phyloP scores from a whole-genome alignment of 1,140 invertebrate species.

The Drosophila rhopaloa region DNA sequence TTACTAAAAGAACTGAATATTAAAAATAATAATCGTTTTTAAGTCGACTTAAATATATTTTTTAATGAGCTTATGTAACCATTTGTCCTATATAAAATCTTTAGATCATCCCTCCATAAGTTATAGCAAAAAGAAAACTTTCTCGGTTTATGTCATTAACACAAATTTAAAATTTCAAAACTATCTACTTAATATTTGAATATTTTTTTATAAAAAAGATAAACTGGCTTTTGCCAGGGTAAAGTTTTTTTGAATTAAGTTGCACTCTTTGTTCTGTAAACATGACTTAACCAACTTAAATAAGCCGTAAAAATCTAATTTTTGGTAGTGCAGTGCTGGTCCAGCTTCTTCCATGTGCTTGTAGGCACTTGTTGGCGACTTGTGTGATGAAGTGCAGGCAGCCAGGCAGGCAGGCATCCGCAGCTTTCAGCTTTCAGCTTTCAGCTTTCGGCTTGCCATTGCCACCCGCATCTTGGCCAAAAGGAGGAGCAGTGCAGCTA shows the following conservation, averaged over 20 bases:
- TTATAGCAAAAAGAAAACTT: no score
- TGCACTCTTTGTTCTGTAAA: background rate
- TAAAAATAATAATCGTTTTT: no score
- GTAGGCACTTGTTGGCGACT: slow-evolving; percentile 64
- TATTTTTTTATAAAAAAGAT: no score
- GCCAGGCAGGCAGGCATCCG: slow-evolving; percentile 35
- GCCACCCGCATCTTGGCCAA: slow-evolving; percentile 58
- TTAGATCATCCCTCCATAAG: no score
- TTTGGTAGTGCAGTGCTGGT: slow-evolving; percentile 4
- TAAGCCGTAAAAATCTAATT: background rate
- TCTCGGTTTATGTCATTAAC: no score
- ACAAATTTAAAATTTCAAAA: no score
- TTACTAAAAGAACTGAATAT: no score
- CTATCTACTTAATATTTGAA: no score
- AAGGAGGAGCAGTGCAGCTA: slow-evolving; percentile 34
- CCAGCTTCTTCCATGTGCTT: slow-evolving; percentile 43
- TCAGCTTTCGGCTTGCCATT: slow-evolving; percentile 1
- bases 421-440: slow-evolving; percentile 21
- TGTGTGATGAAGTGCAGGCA: slow-evolving; percentile 76
- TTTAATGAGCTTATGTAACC: no score
- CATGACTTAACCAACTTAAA: background rate
- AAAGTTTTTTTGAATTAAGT: background rate
- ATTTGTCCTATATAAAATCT: no score
- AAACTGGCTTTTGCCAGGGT: no score
- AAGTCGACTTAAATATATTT: no score